Conservation (phyloP, 2,888 invertebrate genomes). For the Blastobasis lacticolella region DNA sequence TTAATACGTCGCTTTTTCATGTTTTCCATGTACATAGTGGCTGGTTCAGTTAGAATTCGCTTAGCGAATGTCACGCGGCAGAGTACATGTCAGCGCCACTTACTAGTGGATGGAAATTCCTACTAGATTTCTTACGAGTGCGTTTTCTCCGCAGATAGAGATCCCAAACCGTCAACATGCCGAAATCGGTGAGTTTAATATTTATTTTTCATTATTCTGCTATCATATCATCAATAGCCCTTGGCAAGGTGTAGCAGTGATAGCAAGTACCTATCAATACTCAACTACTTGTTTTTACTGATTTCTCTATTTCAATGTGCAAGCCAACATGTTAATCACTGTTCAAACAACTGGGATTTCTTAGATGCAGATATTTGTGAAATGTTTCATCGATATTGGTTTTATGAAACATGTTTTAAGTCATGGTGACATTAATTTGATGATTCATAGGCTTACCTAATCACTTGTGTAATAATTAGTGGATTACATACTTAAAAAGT, state of each 20-base stretch:
- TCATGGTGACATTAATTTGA: no score
- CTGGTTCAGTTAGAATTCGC: conserved; percentile 34
- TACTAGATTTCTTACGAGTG: conserved; percentile 34
- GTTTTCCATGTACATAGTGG: conserved; percentile 16
- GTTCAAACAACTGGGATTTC: conserved; percentile 24
- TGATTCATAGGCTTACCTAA: no score
- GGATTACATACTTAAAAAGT: no score
- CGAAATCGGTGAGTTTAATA: conserved; percentile 75
- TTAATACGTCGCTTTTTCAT: conserved; percentile 17
- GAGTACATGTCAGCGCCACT: conserved; percentile 29
- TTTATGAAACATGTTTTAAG: no score
- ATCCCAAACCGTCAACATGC: conserved; percentile 74
- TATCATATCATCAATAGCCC: no score
- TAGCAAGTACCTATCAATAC: no score
- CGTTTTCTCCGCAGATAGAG: conserved; percentile 63
- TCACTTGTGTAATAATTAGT: no score
- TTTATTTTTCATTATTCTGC: conserved; percentile 7
- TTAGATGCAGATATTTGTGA: conserved; percentile 8
- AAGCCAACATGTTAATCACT: conserved; percentile 37
- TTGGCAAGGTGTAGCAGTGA: no score
- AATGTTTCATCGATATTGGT: no score
- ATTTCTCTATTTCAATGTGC: conserved; percentile 62
- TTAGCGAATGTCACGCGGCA: conserved; percentile 39
- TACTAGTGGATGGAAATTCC: conserved; percentile 30
- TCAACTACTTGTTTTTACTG: conserved; percentile 41